Conservation (phyloP, 2,797 vertebrate species). For the Typhlichthys subterraneus region DNA sequence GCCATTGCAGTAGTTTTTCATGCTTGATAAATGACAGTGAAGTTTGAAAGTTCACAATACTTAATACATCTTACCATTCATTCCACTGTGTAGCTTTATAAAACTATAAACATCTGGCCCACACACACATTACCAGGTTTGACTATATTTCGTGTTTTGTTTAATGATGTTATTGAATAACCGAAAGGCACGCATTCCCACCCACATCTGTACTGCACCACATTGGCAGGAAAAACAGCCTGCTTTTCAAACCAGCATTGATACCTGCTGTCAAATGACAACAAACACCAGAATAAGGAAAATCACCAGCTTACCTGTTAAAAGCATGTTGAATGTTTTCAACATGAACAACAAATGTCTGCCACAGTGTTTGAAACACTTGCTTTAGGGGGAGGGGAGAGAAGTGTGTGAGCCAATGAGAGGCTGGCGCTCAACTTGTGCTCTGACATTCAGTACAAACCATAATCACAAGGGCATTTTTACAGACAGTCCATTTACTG, state of each 20-base stretch:
- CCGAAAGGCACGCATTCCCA: constrained; percentile 45
- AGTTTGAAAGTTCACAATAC: constrained; percentile 57
- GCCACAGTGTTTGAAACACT: no score
- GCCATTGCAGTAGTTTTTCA: constrained; percentile 32
- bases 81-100: constrained; percentile 44
- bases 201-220: constrained; percentile 41
- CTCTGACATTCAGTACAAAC: no score
- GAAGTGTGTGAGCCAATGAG: no score
- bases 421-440: no score
- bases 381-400: no score
- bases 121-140: constrained; percentile 41
- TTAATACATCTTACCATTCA: constrained; percentile 61
- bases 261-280: constrained; percentile 1
- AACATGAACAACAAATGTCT: no score
- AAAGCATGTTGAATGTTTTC: no score
- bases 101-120: constrained; percentile 52
- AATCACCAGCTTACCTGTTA: no score
- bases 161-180: constrained; percentile 59
- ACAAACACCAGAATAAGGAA: no score
- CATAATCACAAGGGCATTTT: background rate
- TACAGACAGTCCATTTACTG: no score
- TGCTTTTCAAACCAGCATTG: constrained; percentile 10
- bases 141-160: constrained; percentile 53
- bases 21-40: constrained; percentile 54
- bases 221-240: constrained; percentile 16